Conservation (phyloP, 2,888 invertebrate genomes). For the Synanthedon formicaeformis region DNA sequence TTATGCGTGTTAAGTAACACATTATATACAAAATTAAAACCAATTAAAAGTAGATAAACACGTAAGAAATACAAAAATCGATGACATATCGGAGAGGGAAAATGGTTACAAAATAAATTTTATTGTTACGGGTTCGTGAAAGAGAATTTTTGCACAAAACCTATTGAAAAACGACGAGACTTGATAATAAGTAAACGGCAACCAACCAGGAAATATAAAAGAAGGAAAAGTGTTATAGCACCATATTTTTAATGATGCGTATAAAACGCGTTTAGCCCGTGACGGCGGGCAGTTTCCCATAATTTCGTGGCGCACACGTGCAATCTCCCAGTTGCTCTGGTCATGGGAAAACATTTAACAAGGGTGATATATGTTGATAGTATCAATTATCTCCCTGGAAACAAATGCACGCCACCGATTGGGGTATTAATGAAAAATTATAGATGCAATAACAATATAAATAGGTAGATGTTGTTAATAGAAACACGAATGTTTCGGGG, state of each 20-base stretch:
- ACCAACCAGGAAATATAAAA: too few species aligned
- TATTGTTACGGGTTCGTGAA: too few species aligned
- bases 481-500: background rate
- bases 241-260: background rate
- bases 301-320: slow-evolving; percentile 19
- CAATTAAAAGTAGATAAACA: too few species aligned
- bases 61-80: too few species aligned
- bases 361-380: slow-evolving; percentile 51
- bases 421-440: slow-evolving; percentile 35
- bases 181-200: too few species aligned
- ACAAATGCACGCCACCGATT: slow-evolving; percentile 21
- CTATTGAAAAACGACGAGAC: too few species aligned
- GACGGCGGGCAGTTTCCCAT: background rate
- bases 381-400: slow-evolving; percentile 49
- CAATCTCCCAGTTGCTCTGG: slow-evolving; percentile 7
- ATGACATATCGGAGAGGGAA: too few species aligned
- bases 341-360: slow-evolving; percentile 59
- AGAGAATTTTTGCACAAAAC: too few species aligned
- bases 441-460: slow-evolving; percentile 11
- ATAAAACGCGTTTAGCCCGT: background rate
- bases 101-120: too few species aligned
- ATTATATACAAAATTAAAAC: too few species aligned
- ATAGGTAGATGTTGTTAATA: background rate
- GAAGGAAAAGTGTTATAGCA: too few species aligned
- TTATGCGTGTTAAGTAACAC: too few species aligned